A percentile compares a stretch with the other conserved stretches of the same genome.
Conservation (phyloP, 2,888 invertebrate species). For the Allygus modestus region DNA sequence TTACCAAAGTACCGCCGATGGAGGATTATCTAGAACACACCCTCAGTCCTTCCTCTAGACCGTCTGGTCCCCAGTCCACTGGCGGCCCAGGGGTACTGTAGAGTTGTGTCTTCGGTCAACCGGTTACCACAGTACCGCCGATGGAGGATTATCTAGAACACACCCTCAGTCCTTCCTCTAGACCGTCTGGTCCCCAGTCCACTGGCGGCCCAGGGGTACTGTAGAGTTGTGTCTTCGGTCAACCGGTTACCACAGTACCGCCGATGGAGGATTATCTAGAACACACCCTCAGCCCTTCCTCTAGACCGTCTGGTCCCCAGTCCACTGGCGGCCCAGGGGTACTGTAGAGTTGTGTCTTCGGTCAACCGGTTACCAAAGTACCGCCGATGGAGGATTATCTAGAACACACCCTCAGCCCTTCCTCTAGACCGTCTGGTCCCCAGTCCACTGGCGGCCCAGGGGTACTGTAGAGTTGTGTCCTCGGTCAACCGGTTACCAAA, state of each 20-base stretch:
- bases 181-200: not conserved
- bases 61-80: too few species aligned
- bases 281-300: not conserved
- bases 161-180: not conserved
- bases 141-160: not conserved
- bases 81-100: too few species aligned
- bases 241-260: slow-evolving; percentile 47
- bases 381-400: slow-evolving; percentile 10
- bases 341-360: not conserved
- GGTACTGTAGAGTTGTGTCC: not conserved
- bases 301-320: not conserved
- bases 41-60: not conserved
- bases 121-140: slow-evolving; percentile 47
- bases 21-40: not conserved
- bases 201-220: too few species aligned
- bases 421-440: not conserved
- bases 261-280: not conserved
- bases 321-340: too few species aligned
- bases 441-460: too few species aligned
- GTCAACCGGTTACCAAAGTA: slow-evolving; percentile 43
- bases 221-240: not conserved
- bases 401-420: not conserved
- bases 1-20: slow-evolving; percentile 39
- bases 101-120: not conserved
- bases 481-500: slow-evolving; percentile 42